Evolutionary conservation across 2,797 vertebrate genomes (phyloP).

Genomic region (Liasis olivaceus): DNA sequence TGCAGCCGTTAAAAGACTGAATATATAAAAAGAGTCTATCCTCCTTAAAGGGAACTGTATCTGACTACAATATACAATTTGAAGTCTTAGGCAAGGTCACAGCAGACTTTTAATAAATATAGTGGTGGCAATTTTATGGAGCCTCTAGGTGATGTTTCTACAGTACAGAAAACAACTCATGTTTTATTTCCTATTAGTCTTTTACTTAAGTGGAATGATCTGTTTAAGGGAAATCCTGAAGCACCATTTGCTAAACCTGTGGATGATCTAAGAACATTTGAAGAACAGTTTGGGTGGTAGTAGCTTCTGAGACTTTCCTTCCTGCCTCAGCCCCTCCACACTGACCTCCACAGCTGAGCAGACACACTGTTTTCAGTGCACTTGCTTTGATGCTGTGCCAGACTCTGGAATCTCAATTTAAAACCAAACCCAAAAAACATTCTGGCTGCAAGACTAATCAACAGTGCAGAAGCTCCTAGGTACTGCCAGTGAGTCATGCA

Average conservation of each 20-base stretch:
- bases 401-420: not conserved
- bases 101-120: not conserved
- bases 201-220: not conserved
- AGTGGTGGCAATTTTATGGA: not conserved
- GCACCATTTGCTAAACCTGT: not conserved
- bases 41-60: not conserved
- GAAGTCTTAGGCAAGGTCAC: not conserved
- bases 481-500: not conserved
- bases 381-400: not conserved
- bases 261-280: not conserved
- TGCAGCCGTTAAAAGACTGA: too few species aligned
- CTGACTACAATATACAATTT: not conserved
- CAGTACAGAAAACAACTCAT: not conserved
- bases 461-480: not conserved
- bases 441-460: not conserved
- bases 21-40: not conserved
- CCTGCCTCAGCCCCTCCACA: not conserved
- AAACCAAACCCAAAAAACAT: not conserved
- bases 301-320: not conserved
- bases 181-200: not conserved
- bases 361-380: not conserved
- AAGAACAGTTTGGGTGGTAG: not conserved
- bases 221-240: not conserved
- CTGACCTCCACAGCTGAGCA: not conserved
- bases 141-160: not conserved